These are phyloP conservation scores for Parnassius smintheus DNA, from an alignment of 2,888 invertebrate genomes.

Conservation along the genomic window DNA sequence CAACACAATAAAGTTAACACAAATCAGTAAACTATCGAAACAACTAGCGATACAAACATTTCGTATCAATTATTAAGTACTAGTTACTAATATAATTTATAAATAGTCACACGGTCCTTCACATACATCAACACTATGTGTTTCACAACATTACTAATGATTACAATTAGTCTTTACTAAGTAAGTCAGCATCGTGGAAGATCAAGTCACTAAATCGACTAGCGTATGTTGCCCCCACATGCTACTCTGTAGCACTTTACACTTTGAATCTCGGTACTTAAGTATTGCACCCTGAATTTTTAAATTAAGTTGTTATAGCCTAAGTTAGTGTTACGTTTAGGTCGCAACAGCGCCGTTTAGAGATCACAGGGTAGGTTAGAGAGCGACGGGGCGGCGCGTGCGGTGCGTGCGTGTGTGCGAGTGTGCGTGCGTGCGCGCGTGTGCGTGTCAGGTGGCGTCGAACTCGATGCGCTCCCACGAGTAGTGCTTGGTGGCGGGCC, in stretches of 20 bases:
- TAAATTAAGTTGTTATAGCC: too few relatives aligned
- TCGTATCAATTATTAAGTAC: slow-evolving; percentile 69
- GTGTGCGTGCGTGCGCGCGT: slow-evolving; percentile 41
- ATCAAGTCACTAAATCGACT: slow-evolving; percentile 61
- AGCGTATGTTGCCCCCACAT: slow-evolving; percentile 46
- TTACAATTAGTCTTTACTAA: slow-evolving; percentile 45
- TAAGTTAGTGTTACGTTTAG: background rate
- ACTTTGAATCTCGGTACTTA: slow-evolving; percentile 18
- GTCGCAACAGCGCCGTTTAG: slow-evolving; percentile 27
- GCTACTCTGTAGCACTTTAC: slow-evolving; percentile 48
- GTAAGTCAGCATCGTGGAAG: slow-evolving; percentile 62
- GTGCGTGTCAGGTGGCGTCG: slow-evolving; percentile 81
- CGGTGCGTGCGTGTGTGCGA: slow-evolving; percentile 28
- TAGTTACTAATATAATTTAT: slow-evolving; percentile 30
- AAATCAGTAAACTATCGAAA: slow-evolving; percentile 56
- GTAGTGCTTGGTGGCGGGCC: slow-evolving; percentile 83
- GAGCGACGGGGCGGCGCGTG: slow-evolving; percentile 33
- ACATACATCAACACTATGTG: slow-evolving; percentile 66
- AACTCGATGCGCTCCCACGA: slow-evolving; percentile 90
- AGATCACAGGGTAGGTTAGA: slow-evolving; percentile 46
- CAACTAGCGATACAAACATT: slow-evolving; percentile 71
- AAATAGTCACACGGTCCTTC: slow-evolving; percentile 40
- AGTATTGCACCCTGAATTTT: slow-evolving; percentile 11
- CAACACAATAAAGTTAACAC: slow-evolving; percentile 55
- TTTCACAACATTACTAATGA: slow-evolving; percentile 47